Evolutionary conservation across 2,888 invertebrate species (phyloP).

Genomic region (Spodoptera exigua): DNA sequence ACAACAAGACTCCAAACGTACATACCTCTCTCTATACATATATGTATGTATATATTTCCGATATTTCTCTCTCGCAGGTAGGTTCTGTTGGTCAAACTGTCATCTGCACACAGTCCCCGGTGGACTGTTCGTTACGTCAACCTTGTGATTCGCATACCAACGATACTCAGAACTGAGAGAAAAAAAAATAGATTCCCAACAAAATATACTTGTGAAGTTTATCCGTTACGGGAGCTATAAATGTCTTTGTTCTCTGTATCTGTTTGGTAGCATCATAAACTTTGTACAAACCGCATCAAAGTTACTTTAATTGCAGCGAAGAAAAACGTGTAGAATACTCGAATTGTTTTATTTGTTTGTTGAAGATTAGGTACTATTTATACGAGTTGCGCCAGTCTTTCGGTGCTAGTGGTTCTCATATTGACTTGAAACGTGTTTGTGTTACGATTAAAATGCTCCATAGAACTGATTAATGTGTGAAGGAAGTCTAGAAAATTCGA

Average conservation of each 20-base stretch:
- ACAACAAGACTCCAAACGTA: too few species aligned
- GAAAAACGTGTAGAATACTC: slow-evolving; percentile 41
- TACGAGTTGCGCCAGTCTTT: slow-evolving; percentile 13
- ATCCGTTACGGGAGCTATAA: slow-evolving; percentile 42
- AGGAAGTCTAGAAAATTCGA: too few species aligned
- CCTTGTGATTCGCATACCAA: background rate
- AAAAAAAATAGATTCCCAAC: slow-evolving; percentile 5
- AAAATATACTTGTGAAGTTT: slow-evolving; percentile 22
- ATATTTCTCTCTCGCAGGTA: too few species aligned
- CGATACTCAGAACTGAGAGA: background rate
- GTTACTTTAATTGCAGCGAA: slow-evolving; percentile 52
- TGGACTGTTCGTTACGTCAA: background rate
- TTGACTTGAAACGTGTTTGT: slow-evolving; percentile 21
- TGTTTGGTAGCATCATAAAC: slow-evolving; percentile 46
- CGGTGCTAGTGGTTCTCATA: background rate
- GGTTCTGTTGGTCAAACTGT: too few species aligned
- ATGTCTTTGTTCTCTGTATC: slow-evolving; percentile 23
- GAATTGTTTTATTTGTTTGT: slow-evolving; percentile 46
- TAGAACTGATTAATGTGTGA: too few species aligned
- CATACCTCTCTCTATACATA: too few species aligned
- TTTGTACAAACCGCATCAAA: slow-evolving; percentile 54
- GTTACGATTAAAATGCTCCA: too few species aligned
- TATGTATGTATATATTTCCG: too few species aligned
- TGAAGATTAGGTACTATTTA: slow-evolving; percentile 44
- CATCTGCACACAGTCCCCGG: too few species aligned